Percentiles rank a stretch among this genome's conserved stretches.
Conservation (phyloP, 2,797 vertebrate species). For the Bucorvus abyssinicus region DNA sequence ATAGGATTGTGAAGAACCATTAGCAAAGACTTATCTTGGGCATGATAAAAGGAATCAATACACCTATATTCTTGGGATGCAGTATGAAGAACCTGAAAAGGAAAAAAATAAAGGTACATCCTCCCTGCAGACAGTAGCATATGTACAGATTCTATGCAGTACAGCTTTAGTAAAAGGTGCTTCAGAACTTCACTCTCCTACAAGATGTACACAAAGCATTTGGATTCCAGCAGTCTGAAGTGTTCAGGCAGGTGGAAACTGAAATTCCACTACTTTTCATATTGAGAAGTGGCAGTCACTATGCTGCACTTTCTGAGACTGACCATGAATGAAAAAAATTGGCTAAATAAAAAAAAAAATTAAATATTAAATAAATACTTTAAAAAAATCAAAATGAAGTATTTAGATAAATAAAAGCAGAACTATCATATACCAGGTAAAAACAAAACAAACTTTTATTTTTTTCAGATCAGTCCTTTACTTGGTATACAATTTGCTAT, state of each 20-base stretch:
- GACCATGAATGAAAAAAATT: neutral
- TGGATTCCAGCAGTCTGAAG: neutral
- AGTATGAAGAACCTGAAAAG: slow-evolving; percentile 81
- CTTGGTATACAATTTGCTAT: neutral
- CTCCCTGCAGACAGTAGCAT: neutral
- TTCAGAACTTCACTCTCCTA: neutral
- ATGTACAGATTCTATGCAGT: neutral
- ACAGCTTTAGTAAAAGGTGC: neutral
- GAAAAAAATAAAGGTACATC: neutral
- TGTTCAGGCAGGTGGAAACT: neutral
- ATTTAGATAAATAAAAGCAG: neutral
- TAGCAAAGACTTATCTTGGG: slow-evolving; percentile 82
- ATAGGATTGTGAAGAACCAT: slow-evolving; percentile 90
- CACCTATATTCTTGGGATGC: slow-evolving; percentile 82
- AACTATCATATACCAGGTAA: neutral
- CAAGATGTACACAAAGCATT: neutral
- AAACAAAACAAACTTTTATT: neutral
- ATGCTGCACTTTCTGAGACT: neutral
- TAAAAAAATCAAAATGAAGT: neutral
- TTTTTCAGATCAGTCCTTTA: neutral
- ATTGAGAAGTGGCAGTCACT: neutral
- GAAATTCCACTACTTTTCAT: neutral
- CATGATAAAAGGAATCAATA: slow-evolving; percentile 83
- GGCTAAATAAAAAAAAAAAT: neutral
- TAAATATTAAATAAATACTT: neutral